Evolutionary conservation across 2,888 invertebrate genomes (phyloP).

Genomic region (Dysmachus trigonus): DNA sequence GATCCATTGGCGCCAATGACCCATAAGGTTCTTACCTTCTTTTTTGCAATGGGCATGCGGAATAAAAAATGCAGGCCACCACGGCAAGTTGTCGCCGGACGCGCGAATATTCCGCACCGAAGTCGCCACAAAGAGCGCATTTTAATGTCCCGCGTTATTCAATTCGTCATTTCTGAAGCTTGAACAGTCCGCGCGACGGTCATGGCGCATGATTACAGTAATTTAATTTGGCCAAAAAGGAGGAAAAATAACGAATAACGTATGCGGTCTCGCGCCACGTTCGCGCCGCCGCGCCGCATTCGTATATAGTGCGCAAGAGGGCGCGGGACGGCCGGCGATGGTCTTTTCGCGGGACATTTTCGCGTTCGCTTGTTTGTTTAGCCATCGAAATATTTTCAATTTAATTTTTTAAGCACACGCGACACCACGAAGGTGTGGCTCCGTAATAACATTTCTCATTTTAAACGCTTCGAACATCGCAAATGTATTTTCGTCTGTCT

Average conservation of each 20-base stretch:
- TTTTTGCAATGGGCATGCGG: neutral
- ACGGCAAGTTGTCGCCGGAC: conserved; percentile 13
- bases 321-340: neutral
- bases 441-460: conserved; percentile 8
- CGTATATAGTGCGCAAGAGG: neutral
- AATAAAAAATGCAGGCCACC: conserved; percentile 29
- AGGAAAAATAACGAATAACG: conserved; percentile 15
- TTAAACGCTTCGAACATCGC: neutral
- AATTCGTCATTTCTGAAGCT: conserved; percentile 31
- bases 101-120: conserved; percentile 29
- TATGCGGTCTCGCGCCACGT: neutral
- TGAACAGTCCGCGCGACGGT: conserved; percentile 14
- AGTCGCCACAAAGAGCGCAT: conserved; percentile 20
- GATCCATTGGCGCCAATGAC: conserved; percentile 7
- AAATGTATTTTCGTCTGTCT: neutral
- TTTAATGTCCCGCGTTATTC: conserved; percentile 26
- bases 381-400: conserved; percentile 35
- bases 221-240: conserved; percentile 31
- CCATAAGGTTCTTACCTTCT: neutral
- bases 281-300: neutral
- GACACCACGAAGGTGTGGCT: conserved; percentile 44
- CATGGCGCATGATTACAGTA: conserved; percentile 33
- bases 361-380: neutral
- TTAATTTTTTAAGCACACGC: conserved; percentile 45
- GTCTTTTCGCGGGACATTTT: neutral